Percentiles rank a stretch among this genome's conserved stretches.
These are phyloP conservation scores for Callaeas wilsoni DNA, from an alignment of 2,113 vertebrate species.

Conservation along the genomic window DNA sequence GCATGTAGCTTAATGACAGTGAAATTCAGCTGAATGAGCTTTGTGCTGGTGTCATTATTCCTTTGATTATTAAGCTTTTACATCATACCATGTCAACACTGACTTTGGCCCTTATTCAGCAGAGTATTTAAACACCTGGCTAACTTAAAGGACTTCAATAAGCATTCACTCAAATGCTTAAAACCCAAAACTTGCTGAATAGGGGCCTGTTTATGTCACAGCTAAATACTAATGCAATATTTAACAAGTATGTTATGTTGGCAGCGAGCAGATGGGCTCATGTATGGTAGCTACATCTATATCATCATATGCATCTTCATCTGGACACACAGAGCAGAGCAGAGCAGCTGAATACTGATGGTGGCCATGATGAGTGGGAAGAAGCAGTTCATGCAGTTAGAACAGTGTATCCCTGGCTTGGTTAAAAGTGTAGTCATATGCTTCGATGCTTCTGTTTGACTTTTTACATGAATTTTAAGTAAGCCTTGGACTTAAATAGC, in stretches of 20 bases:
- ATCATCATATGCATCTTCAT: background rate
- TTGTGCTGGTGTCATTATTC: background rate
- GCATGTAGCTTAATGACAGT: background rate
- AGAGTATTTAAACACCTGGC: background rate
- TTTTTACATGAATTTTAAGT: background rate
- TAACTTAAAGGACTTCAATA: background rate
- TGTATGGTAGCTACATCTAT: background rate
- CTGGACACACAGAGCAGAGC: background rate
- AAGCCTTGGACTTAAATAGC: background rate
- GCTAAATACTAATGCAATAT: background rate
- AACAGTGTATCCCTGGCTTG: background rate
- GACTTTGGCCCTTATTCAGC: background rate
- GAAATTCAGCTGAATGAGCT: background rate
- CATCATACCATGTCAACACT: background rate
- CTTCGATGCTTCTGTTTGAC: background rate
- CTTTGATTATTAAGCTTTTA: background rate
- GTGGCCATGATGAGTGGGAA: background rate
- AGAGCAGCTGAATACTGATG: background rate
- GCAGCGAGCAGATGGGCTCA: slow-evolving; percentile 6
- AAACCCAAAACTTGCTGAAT: background rate
- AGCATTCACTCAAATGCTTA: background rate
- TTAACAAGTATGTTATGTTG: background rate
- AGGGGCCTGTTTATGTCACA: background rate
- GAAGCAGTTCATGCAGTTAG: background rate
- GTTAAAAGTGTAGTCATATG: background rate